phyloP scores from a whole-genome alignment of 2,888 invertebrate genomes.

The Ochlodes sylvanus region DNA sequence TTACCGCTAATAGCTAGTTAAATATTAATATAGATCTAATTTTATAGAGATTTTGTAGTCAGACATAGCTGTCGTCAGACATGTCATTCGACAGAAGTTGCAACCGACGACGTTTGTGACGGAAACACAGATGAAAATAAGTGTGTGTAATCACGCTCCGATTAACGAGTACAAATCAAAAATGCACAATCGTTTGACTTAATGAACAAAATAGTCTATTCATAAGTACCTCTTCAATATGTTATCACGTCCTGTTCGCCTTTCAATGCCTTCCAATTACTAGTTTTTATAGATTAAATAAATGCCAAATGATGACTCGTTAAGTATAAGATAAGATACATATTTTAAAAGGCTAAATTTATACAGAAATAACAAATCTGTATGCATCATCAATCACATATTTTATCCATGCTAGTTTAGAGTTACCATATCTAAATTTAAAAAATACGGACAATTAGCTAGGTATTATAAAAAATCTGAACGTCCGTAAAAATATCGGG shows the following conservation, averaged over 20 bases:
- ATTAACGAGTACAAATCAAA: neutral
- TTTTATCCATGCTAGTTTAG: neutral
- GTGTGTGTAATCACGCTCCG: too few species aligned
- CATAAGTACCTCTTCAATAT: conserved; percentile 5
- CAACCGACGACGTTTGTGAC: too few species aligned
- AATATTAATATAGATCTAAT: too few species aligned
- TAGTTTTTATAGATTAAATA: conserved; percentile 13
- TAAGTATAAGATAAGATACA: neutral
- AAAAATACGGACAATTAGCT: too few species aligned
- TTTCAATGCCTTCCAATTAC: conserved; percentile 17
- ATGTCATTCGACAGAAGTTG: too few species aligned
- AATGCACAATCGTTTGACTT: neutral
- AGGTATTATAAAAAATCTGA: too few species aligned
- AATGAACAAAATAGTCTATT: neutral
- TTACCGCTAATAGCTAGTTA: too few species aligned
- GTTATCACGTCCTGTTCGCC: conserved; percentile 7
- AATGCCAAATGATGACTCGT: conserved; percentile 6
- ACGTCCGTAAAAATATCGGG: too few species aligned
- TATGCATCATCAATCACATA: neutral
- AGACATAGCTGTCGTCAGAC: too few species aligned
- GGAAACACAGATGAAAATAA: too few species aligned
- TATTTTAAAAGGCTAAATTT: neutral
- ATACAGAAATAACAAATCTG: neutral
- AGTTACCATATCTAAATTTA: too few species aligned
- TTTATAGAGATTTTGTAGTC: too few species aligned